Conservation (phyloP, 2,888 invertebrate genomes). For the Cryptocheilus praepositus region DNA sequence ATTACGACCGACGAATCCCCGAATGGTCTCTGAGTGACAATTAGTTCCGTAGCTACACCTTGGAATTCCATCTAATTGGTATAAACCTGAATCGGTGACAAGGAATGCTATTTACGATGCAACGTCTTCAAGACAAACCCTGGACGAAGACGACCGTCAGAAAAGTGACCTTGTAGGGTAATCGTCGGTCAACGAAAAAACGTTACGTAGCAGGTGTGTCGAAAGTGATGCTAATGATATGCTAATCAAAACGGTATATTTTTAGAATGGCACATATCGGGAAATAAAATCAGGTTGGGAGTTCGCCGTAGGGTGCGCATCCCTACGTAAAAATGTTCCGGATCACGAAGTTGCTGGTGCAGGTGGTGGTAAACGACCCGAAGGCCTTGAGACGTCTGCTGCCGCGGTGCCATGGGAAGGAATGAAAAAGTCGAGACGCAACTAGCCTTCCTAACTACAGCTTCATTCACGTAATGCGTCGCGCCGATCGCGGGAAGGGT, state of each 20-base stretch:
- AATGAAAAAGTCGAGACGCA: constrained; percentile 35
- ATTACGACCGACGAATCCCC: constrained; percentile 34
- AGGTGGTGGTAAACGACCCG: constrained; percentile 73
- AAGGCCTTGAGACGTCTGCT: constrained; percentile 71
- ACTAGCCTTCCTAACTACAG: constrained; percentile 30
- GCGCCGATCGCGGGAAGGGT: constrained; percentile 7
- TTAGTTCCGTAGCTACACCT: neutral
- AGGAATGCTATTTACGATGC: too few species aligned
- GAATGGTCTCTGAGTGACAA: constrained; percentile 22
- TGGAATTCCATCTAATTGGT: too few species aligned
- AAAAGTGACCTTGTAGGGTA: too few species aligned
- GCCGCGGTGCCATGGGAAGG: constrained; percentile 42
- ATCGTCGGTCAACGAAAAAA: too few species aligned
- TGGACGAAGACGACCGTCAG: too few species aligned
- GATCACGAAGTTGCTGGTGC: constrained; percentile 57
- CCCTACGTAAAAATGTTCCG: constrained; percentile 42
- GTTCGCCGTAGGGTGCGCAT: constrained; percentile 7
- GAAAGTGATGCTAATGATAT: too few species aligned
- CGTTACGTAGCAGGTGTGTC: too few species aligned
- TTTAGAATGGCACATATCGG: constrained; percentile 6
- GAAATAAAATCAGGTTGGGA: neutral
- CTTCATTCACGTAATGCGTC: constrained; percentile 40
- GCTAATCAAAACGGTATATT: constrained; percentile 1
- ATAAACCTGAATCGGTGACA: too few species aligned
- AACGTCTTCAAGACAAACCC: too few species aligned